These are phyloP conservation scores for Cheilosia soror DNA, from an alignment of 2,888 invertebrate genomes.

Conservation along the genomic window DNA sequence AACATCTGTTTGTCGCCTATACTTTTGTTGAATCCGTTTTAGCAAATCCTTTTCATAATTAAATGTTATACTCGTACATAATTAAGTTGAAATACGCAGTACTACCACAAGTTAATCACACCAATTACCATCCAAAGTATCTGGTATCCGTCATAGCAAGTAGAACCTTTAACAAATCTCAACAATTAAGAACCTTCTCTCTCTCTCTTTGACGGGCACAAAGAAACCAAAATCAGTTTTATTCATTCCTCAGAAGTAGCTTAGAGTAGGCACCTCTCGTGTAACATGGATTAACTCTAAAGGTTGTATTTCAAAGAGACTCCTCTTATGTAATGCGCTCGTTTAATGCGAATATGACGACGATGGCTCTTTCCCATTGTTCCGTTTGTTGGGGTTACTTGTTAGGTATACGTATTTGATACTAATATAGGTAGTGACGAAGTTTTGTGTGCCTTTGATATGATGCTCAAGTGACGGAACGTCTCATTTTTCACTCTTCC, in stretches of 20 bases:
- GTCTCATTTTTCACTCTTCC: conserved; percentile 70
- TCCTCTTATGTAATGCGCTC: conserved; percentile 58
- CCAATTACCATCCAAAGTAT: conserved; percentile 41
- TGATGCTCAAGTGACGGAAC: conserved; percentile 70
- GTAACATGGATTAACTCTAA: conserved; percentile 68
- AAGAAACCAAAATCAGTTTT: conserved; percentile 40
- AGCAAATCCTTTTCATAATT: too few relatives aligned
- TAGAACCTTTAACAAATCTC: too few relatives aligned
- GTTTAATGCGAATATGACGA: conserved; percentile 66
- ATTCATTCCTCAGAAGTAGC: conserved; percentile 36
- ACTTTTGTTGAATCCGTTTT: too few relatives aligned
- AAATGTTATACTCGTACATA: too few relatives aligned
- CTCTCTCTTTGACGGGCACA: neutral
- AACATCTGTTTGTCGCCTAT: too few relatives aligned
- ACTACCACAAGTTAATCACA: conserved; percentile 28
- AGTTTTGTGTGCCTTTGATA: conserved; percentile 52
- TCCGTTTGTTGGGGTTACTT: too few relatives aligned
- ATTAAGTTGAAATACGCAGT: too few relatives aligned
- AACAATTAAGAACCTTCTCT: too few relatives aligned
- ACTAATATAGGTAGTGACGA: too few relatives aligned
- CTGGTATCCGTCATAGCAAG: conserved; percentile 40
- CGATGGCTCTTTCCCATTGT: conserved; percentile 29
- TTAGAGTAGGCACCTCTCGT: conserved; percentile 38
- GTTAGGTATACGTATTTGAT: too few relatives aligned
- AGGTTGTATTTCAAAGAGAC: conserved; percentile 69